Evolutionary conservation across 2,888 invertebrate species (phyloP).

Genomic region (Stramonita haemastoma): DNA sequence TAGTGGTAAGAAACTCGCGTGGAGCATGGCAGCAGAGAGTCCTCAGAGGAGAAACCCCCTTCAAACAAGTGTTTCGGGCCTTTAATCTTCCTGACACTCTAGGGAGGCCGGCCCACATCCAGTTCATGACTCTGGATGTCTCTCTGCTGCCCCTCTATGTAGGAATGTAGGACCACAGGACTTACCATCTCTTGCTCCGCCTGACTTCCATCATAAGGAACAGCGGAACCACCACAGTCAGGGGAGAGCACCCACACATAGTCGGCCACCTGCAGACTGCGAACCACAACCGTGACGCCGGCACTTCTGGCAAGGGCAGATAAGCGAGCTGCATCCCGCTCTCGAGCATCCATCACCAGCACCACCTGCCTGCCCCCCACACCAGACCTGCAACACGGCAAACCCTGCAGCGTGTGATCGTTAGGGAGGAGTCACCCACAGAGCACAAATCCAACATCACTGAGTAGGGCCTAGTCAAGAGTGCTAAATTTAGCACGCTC

Average conservation of each 20-base stretch:
- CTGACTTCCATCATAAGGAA: constrained; percentile 48
- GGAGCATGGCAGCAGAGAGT: no score
- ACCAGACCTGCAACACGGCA: constrained; percentile 29
- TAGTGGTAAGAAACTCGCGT: no score
- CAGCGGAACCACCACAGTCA: constrained; percentile 42
- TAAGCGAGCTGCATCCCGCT: constrained; percentile 53
- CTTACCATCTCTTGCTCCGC: constrained; percentile 52
- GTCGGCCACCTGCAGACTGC: constrained; percentile 56
- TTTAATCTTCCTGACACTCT: no score
- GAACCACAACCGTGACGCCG: constrained; percentile 52
- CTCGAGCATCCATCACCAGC: constrained; percentile 57
- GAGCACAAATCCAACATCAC: no score
- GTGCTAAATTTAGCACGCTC: no score
- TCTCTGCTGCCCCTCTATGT: no score
- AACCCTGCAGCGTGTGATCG: not conserved
- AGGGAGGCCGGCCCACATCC: no score
- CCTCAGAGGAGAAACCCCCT: no score
- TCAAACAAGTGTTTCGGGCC: no score
- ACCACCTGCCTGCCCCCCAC: constrained; percentile 52
- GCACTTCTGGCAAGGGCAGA: constrained; percentile 50
- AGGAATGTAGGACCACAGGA: not conserved
- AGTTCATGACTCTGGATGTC: no score
- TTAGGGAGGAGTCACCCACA: no score
- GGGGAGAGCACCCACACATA: constrained; percentile 60
- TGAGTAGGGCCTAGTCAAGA: no score